Evolutionary conservation across 2,113 vertebrate species (phyloP), one percentile per base, ranked within the genome.

Genomic region (Callionymus lyra): DNA sequence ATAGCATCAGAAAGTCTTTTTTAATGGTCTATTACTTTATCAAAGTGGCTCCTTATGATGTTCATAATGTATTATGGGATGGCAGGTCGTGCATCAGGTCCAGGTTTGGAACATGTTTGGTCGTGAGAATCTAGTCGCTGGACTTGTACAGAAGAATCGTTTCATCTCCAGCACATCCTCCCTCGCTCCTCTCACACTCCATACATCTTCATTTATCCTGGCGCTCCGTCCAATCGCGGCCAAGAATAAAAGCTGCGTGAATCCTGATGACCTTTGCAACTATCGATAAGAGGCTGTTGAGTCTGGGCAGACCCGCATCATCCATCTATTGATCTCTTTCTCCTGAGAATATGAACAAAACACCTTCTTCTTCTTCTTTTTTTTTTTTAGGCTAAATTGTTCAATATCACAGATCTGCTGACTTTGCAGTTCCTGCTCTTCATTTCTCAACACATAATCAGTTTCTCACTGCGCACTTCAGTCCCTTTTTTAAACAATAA

Each of bases 231-330:
- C 52, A 41, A 38, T 50, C 44, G 18, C 10, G 33, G 6, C 44
- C 47, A 66, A 68, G 21, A 27, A 27, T 27, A 27, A 27, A 27
- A 27, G n/a, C 21, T 5, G 21, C 21, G 21, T 27, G 21, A 27
- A 27, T 65, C 44, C 46, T 19, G 44, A 13, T 63, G 57, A 71
- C 59, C 63, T 58, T 40, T 44, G 47, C 45, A 38, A 48, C 33
- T 36, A 44, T 77, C 59, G 10, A 53, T 66, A 53, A 15, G 34
- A 46, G 43, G 44, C 6, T 47, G 38, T 37, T 4, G 38, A 56
- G 60, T 56, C 44, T 52, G 34, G 44, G 45, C 45, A 34, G 35
- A 31, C 43, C 31, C 42, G 52, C 39, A 47, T 47, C 32, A 44
- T 39, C 34, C 17, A 12, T 50, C 35, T 21, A 70, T 72, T 12